phyloP scores from a whole-genome alignment of 2,888 invertebrate species.

The Periphyllus acericola region DNA sequence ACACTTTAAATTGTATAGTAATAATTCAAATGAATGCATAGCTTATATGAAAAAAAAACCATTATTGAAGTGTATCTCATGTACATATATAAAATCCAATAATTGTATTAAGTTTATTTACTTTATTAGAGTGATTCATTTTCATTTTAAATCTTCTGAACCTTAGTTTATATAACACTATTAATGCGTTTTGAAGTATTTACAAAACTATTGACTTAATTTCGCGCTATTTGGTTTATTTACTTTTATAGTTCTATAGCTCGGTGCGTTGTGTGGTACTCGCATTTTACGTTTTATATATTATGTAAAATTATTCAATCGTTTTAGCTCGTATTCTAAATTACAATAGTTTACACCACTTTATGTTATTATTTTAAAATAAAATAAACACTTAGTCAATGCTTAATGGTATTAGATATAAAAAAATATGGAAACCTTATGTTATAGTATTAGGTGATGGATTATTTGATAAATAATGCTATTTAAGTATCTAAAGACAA shows the following conservation, averaged over 20 bases:
- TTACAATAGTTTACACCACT: too few species aligned
- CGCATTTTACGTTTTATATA: background rate
- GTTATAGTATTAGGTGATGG: too few species aligned
- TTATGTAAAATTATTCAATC: too few species aligned
- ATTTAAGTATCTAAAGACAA: too few species aligned
- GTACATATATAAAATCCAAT: background rate
- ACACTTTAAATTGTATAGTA: too few species aligned
- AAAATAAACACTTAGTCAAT: too few species aligned
- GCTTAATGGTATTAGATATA: too few species aligned
- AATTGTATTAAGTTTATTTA: background rate
- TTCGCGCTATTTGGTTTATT: slow-evolving; percentile 30
- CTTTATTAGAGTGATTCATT: slow-evolving; percentile 22
- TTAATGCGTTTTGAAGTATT: slow-evolving; percentile 21
- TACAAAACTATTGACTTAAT: slow-evolving; percentile 24
- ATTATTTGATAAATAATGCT: too few species aligned
- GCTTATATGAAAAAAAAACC: background rate
- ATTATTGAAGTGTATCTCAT: background rate
- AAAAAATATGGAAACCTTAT: too few species aligned
- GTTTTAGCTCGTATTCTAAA: too few species aligned
- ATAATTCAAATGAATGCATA: slow-evolving; percentile 1
- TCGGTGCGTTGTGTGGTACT: background rate
- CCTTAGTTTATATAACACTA: background rate
- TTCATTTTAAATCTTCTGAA: background rate
- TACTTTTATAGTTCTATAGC: background rate
- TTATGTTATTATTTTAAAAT: too few species aligned